Evolutionary conservation across 1,140 invertebrate species (phyloP), one percentile per base, ranked within the genome.

Genomic region (Drosophila pectinifera): DNA sequence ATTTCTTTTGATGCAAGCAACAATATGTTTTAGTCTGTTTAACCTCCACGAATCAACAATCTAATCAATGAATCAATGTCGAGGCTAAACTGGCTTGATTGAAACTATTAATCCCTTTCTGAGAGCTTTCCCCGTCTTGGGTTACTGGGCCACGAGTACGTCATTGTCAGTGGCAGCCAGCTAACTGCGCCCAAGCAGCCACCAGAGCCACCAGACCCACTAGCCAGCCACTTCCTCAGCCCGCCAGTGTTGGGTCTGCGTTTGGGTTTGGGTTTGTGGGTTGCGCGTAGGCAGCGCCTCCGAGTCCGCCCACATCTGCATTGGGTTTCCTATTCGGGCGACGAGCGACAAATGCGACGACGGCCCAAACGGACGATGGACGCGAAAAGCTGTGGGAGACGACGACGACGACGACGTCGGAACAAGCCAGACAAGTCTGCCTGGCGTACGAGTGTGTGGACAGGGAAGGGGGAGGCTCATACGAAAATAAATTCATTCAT

Each of bases 401-500:
- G 65, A 51, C 36, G 41, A 54, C 53, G 41, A 51, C 38, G 62
- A 48, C 49, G 34, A 41, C 28, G 64, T 28, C 42, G 82, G 54
- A 76, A 68, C 73, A 67, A 76, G 67, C 63, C 68, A 90, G 84
- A 90, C 84, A 90, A 90, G 84, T 84, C 84, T 89, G 69, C 76
- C 62, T 49, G 43, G 43, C 57, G 31, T 56, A 73, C 39, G 57
- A 75, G 51, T 58, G 67, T 76, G 46, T 76, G 61, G n/a, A 24
- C 36, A 42, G 54, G 46, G 38, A 34, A 2, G 11, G 16, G 48
- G 48, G 46, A 65, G 77, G 59, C 68, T 75, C 63, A 80, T 68
- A 81, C 81, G 39, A 85, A 89, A 85, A 84, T 89, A 89, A 90
- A 89, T 89, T 89, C 84, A 89, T 89, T 89, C 84, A 89, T 89